These are phyloP conservation scores for Protaetia brevitarsis DNA, from an alignment of 1,140 invertebrate genomes.

Conservation along the genomic window DNA sequence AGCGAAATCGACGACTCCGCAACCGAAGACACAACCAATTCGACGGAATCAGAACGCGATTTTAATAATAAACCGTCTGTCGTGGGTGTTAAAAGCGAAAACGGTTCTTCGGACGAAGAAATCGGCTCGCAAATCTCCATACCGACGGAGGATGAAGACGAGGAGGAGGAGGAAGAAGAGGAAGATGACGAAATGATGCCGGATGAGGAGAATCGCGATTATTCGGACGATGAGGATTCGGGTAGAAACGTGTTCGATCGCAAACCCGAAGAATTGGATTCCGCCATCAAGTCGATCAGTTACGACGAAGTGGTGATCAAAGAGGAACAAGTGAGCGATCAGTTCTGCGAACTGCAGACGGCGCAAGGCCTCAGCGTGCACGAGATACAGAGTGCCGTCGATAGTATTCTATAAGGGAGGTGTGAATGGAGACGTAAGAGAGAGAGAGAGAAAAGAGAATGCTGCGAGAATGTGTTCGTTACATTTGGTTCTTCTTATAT, in stretches of 20 bases:
- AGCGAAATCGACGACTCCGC: slow-evolving; percentile 22
- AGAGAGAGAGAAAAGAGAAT: no score
- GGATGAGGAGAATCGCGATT: slow-evolving; percentile 7
- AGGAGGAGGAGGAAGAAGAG: slow-evolving; percentile 30
- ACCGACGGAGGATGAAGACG: slow-evolving; percentile 26
- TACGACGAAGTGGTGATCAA: slow-evolving; percentile 30
- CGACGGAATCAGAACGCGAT: background rate
- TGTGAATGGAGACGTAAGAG: no score
- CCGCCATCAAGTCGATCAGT: slow-evolving; percentile 42
- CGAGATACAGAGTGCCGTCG: slow-evolving; percentile 45
- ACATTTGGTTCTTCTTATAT: no score
- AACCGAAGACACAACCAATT: slow-evolving; percentile 28
- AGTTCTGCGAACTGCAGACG: slow-evolving; percentile 39
- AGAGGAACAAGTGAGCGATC: slow-evolving; percentile 30
- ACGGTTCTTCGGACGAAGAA: slow-evolving; percentile 16
- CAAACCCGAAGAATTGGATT: slow-evolving; percentile 40
- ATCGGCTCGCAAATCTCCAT: background rate
- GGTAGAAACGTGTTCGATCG: slow-evolving; percentile 17
- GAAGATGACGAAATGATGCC: slow-evolving; percentile 28
- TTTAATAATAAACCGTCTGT: background rate
- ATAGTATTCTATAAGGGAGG: slow-evolving; percentile 37
- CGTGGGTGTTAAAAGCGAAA: background rate
- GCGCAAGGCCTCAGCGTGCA: slow-evolving; percentile 36
- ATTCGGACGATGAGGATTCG: background rate
- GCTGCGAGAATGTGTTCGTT: no score